phyloP scores from a whole-genome alignment of 1,140 invertebrate species.

The Glossosoma conforme region DNA sequence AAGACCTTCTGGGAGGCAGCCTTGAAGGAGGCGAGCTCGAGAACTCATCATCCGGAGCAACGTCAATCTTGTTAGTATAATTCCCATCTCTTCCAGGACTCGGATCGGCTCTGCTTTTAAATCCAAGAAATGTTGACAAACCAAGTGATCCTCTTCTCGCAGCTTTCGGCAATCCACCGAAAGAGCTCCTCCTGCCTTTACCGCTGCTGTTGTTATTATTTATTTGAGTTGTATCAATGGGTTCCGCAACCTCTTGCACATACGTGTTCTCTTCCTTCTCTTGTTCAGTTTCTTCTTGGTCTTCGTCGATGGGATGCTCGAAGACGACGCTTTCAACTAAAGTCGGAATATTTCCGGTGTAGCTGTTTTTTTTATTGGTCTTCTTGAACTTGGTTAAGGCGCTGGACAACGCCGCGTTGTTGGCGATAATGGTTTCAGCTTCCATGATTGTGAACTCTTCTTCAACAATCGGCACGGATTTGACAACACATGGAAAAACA shows the following conservation, averaged over 20 bases:
- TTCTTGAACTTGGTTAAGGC: conserved; percentile 27
- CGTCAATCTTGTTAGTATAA: conserved; percentile 50
- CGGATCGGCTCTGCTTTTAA: conserved; percentile 17
- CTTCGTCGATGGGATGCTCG: conserved; percentile 37
- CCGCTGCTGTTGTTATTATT: conserved; percentile 9
- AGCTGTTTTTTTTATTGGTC: conserved; percentile 17
- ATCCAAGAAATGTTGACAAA: conserved; percentile 12
- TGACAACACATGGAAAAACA: too few relatives aligned
- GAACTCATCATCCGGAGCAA: too few relatives aligned
- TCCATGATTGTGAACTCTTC: conserved; percentile 19
- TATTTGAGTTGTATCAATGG: conserved; percentile 3
- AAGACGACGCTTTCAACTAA: conserved; percentile 37
- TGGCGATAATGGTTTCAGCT: conserved; percentile 23
- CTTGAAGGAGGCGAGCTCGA: conserved; percentile 30
- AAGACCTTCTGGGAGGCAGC: conserved; percentile 54
- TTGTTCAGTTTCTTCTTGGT: neutral
- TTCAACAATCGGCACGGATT: too few relatives aligned
- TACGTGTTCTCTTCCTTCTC: conserved; percentile 20
- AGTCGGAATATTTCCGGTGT: conserved; percentile 40
- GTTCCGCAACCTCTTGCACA: conserved; percentile 18
- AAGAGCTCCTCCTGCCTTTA: conserved; percentile 19
- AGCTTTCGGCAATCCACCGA: conserved; percentile 17
- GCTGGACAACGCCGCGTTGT: conserved; percentile 17
- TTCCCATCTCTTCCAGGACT: conserved; percentile 23
- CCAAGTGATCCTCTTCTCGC: conserved; percentile 21